These are phyloP conservation scores for Neolamprologus brichardi DNA, from an alignment of 2,113 vertebrate species.

Conservation along the genomic window DNA sequence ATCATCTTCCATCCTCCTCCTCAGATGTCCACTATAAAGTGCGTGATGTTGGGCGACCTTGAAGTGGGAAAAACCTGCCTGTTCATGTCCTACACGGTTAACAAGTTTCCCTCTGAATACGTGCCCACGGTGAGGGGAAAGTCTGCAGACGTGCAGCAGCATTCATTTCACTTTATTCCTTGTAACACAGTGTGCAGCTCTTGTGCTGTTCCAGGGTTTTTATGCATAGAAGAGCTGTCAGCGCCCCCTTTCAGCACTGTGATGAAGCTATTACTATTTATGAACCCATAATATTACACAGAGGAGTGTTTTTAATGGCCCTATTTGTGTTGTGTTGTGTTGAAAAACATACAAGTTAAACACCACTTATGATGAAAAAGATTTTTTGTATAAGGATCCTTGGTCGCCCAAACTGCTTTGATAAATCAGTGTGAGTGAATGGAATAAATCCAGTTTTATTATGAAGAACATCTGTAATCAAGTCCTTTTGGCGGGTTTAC, in stretches of 20 bases:
- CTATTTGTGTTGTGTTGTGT: neutral
- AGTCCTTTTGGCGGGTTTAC: fast-evolving
- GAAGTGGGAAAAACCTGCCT: conserved; percentile 62
- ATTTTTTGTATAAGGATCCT: neutral
- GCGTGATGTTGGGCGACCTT: conserved; percentile 60
- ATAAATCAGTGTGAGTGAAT: fast-evolving
- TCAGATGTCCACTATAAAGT: conserved; percentile 67
- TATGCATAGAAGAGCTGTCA: neutral
- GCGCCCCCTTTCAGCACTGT: fast-evolving
- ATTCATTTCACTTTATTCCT: fast-evolving
- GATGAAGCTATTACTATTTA: neutral
- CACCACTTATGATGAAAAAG: neutral
- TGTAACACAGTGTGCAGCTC: fast-evolving
- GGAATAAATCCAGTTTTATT: neutral
- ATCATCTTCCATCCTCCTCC: neutral
- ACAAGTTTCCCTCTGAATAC: conserved; percentile 60
- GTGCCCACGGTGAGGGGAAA: conserved; percentile 53
- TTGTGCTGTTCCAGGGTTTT: neutral
- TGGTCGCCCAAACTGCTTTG: neutral
- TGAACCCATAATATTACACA: neutral
- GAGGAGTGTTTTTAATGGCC: neutral
- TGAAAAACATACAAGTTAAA: neutral
- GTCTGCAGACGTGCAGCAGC: neutral
- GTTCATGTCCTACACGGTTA: conserved; percentile 59
- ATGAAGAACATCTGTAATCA: neutral